Evolutionary conservation across 1,140 invertebrate genomes (phyloP).

Genomic region (Drosophila orosa): DNA sequence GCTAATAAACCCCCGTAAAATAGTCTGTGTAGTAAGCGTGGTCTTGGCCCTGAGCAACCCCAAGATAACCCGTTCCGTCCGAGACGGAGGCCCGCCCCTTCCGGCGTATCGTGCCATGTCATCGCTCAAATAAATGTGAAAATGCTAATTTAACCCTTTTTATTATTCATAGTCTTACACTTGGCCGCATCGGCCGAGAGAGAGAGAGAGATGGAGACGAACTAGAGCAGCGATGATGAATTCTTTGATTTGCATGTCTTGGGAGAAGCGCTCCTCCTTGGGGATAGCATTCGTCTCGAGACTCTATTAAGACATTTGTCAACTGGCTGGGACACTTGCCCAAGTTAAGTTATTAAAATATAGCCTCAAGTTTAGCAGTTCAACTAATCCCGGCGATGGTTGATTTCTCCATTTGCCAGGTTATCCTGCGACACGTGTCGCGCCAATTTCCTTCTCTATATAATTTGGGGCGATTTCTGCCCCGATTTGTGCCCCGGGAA

Average conservation of each 20-base stretch:
- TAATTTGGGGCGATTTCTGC: constrained; percentile 53
- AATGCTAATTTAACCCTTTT: constrained; percentile 84
- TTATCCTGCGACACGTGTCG: constrained; percentile 55
- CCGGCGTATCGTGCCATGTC: constrained; percentile 60
- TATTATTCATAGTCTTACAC: constrained; percentile 84
- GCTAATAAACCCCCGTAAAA: constrained; percentile 59
- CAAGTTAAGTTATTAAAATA: constrained; percentile 71
- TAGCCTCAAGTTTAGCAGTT: constrained; percentile 3
- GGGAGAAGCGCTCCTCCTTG: constrained; percentile 24
- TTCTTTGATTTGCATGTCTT: constrained; percentile 68
- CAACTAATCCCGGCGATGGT: constrained; percentile 26
- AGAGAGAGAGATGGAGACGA: constrained; percentile 21
- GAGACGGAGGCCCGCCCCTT: constrained; percentile 6
- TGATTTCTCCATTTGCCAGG: constrained; percentile 7
- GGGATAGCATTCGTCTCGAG: constrained; percentile 35
- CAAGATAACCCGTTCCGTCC: constrained; percentile 24
- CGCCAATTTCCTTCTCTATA: constrained; percentile 52
- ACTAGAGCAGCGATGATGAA: constrained; percentile 56
- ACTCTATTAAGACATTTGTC: constrained; percentile 78
- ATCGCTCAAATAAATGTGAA: constrained; percentile 83
- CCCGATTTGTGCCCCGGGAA: constrained; percentile 58
- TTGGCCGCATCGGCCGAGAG: constrained; percentile 49
- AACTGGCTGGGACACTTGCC: constrained; percentile 65
- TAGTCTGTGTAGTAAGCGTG: background rate
- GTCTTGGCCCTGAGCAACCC: constrained; percentile 34